These are phyloP conservation scores for Apeltes quadracus DNA, from an alignment of 2,113 vertebrate genomes.

Conservation along the genomic window DNA sequence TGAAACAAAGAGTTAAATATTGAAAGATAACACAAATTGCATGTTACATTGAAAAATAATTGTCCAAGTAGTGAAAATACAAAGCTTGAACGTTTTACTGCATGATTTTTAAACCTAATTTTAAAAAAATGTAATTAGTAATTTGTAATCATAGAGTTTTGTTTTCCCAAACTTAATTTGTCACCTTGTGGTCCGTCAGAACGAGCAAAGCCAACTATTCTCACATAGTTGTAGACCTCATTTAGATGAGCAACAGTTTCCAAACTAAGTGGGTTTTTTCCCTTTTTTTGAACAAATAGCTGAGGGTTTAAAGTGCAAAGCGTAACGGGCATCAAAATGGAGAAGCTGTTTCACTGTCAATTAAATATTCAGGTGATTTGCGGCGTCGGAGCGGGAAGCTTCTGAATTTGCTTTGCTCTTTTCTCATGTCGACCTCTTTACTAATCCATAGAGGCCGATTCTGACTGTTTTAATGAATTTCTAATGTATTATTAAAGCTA, in stretches of 20 bases:
- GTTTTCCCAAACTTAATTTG: background rate
- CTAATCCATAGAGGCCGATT: background rate
- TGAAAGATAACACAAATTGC: background rate
- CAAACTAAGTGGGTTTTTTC: background rate
- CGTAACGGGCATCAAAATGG: background rate
- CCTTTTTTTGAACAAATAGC: background rate
- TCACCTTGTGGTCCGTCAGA: background rate
- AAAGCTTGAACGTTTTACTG: background rate
- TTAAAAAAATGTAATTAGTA: too few species aligned
- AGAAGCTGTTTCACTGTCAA: slow-evolving; percentile 6
- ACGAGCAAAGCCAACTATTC: background rate
- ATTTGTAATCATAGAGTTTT: background rate
- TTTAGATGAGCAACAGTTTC: background rate
- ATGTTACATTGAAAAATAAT: background rate
- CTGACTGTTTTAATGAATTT: slow-evolving; percentile 9
- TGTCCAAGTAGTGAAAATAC: too few species aligned
- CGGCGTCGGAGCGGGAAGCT: background rate
- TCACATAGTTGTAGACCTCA: background rate
- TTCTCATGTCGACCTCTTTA: background rate
- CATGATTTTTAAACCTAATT: background rate
- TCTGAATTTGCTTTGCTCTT: slow-evolving; percentile 3
- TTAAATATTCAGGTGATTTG: slow-evolving; percentile 9
- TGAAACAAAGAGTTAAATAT: background rate
- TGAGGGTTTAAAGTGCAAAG: background rate
- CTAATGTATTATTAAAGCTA: slow-evolving; percentile 4